Evolutionary conservation across 1,140 invertebrate species (phyloP).

Genomic region (Lycorma delicatula): DNA sequence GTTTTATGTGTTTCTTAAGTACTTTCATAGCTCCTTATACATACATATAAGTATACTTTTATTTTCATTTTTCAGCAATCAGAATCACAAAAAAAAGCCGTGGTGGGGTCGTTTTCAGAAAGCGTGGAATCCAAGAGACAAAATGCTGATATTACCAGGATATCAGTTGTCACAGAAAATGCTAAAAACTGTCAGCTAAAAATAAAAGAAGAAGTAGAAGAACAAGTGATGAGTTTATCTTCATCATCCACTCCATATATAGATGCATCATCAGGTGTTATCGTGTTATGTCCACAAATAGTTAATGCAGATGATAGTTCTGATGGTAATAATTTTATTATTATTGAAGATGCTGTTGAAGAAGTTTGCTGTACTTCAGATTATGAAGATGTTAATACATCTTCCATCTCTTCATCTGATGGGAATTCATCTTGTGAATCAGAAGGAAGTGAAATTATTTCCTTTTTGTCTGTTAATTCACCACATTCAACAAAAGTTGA

Average conservation of each 20-base stretch:
- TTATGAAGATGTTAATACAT: not conserved
- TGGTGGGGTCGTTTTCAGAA: too few relatives aligned
- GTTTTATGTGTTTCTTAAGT: too few relatives aligned
- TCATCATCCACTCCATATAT: not conserved
- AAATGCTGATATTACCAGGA: not conserved
- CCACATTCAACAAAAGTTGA: not conserved
- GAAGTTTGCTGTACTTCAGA: not conserved
- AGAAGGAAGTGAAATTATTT: not conserved
- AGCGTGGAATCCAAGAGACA: not conserved
- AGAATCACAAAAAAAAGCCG: too few relatives aligned
- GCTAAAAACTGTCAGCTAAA: not conserved
- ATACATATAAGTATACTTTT: too few relatives aligned
- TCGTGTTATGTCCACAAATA: not conserved
- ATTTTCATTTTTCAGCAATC: too few relatives aligned
- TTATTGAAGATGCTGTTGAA: not conserved
- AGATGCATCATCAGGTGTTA: not conserved
- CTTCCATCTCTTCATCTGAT: too few relatives aligned
- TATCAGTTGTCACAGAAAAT: not conserved
- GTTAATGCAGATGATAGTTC: not conserved
- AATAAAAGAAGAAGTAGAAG: not conserved
- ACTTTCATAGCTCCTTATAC: too few relatives aligned
- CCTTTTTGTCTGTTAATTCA: not conserved
- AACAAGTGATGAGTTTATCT: not conserved
- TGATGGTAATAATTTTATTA: not conserved
- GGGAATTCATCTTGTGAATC: not conserved